Conservation (phyloP, 64 coral and sea anemone species). For the Acropora yongei region DNA sequence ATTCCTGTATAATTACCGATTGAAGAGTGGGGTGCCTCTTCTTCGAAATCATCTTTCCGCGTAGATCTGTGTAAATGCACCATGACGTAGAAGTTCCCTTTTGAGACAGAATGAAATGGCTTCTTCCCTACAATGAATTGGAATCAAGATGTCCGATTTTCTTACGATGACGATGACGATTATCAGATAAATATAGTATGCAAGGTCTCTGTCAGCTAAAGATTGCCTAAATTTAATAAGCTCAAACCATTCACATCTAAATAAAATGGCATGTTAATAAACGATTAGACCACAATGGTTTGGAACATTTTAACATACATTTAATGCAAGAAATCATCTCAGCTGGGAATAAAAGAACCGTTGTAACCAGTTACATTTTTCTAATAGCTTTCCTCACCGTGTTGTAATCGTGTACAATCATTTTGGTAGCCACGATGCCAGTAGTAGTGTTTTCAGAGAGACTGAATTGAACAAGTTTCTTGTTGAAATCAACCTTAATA, state of each 20-base stretch:
- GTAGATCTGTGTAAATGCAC: constrained; percentile 27
- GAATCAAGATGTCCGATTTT: too few relatives aligned
- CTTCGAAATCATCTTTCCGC: constrained; percentile 40
- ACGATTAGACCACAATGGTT: too few relatives aligned
- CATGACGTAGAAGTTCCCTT: constrained; percentile 2
- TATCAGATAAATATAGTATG: too few relatives aligned
- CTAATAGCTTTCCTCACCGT: not conserved
- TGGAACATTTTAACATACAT: too few relatives aligned
- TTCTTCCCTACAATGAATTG: constrained; percentile 1
- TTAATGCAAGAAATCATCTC: too few relatives aligned
- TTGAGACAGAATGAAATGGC: not conserved
- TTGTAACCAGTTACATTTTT: too few relatives aligned
- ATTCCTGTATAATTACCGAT: constrained; percentile 3
- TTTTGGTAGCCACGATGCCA: not conserved
- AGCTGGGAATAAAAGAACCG: too few relatives aligned
- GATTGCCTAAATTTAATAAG: too few relatives aligned
- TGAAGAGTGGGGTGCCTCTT: constrained; percentile 29
- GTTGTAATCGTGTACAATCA: constrained; percentile 24
- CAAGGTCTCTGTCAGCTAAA: too few relatives aligned
- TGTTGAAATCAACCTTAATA: constrained; percentile 29
- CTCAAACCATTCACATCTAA: too few relatives aligned
- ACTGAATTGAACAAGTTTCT: constrained; percentile 25
- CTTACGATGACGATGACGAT: too few relatives aligned
- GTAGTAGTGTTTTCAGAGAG: not conserved
- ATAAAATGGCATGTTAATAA: too few relatives aligned